Conservation (phyloP, 2,888 invertebrate species). For the Scrobipalpa atriplicella region DNA sequence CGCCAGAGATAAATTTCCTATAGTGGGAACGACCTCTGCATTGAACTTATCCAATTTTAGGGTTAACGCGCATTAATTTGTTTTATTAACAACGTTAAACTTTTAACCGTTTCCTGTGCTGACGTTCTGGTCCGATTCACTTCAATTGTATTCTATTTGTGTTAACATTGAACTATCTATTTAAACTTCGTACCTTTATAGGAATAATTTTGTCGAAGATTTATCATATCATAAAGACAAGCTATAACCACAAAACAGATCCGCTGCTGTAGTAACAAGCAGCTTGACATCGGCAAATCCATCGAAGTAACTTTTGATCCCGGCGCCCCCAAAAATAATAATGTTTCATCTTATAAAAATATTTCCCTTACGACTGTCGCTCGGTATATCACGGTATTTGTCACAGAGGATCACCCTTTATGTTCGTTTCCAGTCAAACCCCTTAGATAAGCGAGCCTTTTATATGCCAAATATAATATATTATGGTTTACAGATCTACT, state of each 20-base stretch:
- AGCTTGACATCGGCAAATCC: slow-evolving; percentile 68
- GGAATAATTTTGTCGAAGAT: background rate
- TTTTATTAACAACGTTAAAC: slow-evolving; percentile 79
- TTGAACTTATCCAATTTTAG: slow-evolving; percentile 83
- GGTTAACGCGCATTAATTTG: slow-evolving; percentile 79
- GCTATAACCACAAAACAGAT: slow-evolving; percentile 40
- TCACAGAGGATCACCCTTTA: slow-evolving; percentile 84
- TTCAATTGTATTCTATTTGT: slow-evolving; percentile 58
- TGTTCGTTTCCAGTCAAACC: slow-evolving; percentile 83
- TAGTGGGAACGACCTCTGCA: slow-evolving; percentile 80
- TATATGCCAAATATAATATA: slow-evolving; percentile 84
- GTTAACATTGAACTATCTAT: slow-evolving; percentile 16
- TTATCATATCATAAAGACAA: slow-evolving; percentile 21
- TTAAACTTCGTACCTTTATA: slow-evolving; percentile 1
- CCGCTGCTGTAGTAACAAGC: slow-evolving; percentile 38
- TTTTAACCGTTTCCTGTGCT: slow-evolving; percentile 76
- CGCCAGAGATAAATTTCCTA: slow-evolving; percentile 78
- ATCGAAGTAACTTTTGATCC: slow-evolving; percentile 74
- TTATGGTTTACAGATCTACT: slow-evolving; percentile 78
- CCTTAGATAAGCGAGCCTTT: slow-evolving; percentile 83
- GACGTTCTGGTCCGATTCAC: slow-evolving; percentile 59
- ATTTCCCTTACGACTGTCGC: slow-evolving; percentile 81
- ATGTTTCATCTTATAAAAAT: slow-evolving; percentile 83
- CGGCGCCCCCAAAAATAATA: slow-evolving; percentile 80
- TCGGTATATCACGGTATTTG: slow-evolving; percentile 82